Percentiles rank a stretch among this genome's conserved stretches.
Evolutionary conservation across 2,797 vertebrate species (phyloP).

Genomic region (Poeciliopsis paucimaculata): DNA sequence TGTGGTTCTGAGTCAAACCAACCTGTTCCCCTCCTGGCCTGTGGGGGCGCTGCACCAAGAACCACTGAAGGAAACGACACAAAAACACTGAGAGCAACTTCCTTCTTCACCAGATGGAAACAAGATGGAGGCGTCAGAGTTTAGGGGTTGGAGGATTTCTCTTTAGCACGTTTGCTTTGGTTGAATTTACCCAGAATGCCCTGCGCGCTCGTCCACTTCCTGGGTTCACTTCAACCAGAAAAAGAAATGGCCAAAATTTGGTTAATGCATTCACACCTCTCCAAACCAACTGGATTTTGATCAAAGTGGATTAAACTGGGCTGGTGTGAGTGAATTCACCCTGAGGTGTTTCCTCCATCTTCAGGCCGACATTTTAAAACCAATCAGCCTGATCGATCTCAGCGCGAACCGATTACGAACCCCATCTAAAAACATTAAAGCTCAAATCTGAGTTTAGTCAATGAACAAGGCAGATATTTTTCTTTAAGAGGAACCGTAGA

Average conservation of each 20-base stretch:
- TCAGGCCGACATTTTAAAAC: not conserved
- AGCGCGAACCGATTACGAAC: not conserved
- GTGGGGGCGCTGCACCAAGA: not conserved
- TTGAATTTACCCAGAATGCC: not conserved
- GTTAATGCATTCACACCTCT: no score
- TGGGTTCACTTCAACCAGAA: not conserved
- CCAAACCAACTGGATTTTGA: no score
- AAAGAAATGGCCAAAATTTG: no score
- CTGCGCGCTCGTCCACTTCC: not conserved
- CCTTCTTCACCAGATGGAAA: not conserved
- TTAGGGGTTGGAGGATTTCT: not conserved
- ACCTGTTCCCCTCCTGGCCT: not conserved
- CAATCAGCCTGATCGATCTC: not conserved
- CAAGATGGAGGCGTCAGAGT: not conserved
- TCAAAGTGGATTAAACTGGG: no score
- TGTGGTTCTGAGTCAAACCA: not conserved
- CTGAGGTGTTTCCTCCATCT: not conserved
- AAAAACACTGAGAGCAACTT: no score
- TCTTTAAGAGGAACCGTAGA: slow-evolving; percentile 9
- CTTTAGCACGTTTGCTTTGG: not conserved
- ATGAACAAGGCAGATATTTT: not conserved
- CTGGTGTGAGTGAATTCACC: no score
- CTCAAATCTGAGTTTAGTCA: not conserved
- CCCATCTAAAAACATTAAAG: not conserved
- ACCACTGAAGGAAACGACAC: no score